Evolutionary conservation across 2,113 vertebrate species (phyloP), one percentile per base, ranked within the genome.

Genomic region (Halichoeres trimaculatus): DNA sequence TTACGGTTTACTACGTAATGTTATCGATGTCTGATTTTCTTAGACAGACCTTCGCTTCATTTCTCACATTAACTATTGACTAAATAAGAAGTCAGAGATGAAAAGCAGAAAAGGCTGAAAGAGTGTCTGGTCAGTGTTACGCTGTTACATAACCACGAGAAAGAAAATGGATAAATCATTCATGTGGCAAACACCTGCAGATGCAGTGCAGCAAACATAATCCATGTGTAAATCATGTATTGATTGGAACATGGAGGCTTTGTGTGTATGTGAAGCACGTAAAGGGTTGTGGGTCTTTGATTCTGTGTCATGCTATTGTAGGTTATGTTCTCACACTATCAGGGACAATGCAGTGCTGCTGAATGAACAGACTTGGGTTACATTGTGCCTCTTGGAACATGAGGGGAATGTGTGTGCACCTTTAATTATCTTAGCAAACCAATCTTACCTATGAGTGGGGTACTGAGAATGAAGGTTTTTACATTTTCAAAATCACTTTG

Each of bases 91-190:
- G 56, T 38, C 3, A 63, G 14, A 70, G 78, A 60, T 70, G 53
- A 50, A 78, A 84, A 47, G 34, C 34, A 63, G 63, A 41, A 66
- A 68, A 64, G 69, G 69, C 48, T 19, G 51, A 57, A 52, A 38
- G 60, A 40, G 16, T 40, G 69, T 81, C 64, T 76, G 73, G 43
- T 59, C 61, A 56, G 79, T 57, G 73, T 76, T 73, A 57, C 53
- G 69, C 20, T 26, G 59, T 88, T 92, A 59, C 80, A 69, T 80
- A 85, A 89, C 61, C 45, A 62, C 59, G 67, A 84, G 62, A 81
- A 1, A 70, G 82, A 83, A 87, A 89, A 82, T 52, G 68, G 75
- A 80, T 81, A 60, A 88, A 70, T 90, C 79, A 76, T 65, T 70
- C 57, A 53, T 52, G 54, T 54, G 81, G 65, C 65, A 23, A 64